A percentile compares a stretch with the other conserved stretches of the same genome.
These are phyloP conservation scores for Zootoca vivipara DNA, from an alignment of 2,113 vertebrate species.

Conservation along the genomic window DNA sequence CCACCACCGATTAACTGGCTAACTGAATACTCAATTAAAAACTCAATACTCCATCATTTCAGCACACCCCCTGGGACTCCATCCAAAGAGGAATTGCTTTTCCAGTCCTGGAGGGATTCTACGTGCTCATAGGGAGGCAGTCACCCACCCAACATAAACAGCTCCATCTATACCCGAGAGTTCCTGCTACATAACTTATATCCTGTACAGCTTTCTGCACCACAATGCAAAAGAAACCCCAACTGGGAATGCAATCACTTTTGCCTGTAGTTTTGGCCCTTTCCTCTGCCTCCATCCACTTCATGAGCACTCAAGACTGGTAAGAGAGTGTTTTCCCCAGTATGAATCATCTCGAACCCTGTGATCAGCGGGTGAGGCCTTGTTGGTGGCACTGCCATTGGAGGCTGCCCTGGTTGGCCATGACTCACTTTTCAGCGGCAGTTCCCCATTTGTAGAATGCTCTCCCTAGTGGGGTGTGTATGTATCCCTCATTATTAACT, in stretches of 20 bases:
- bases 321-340: no score
- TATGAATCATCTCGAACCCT: no score
- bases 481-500: no score
- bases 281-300: background rate
- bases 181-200: background rate
- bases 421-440: no score
- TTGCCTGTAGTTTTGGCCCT: background rate
- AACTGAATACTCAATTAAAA: conserved; percentile 24
- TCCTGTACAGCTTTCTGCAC: no score
- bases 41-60: conserved; percentile 9
- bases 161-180: background rate
- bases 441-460: no score
- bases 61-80: background rate
- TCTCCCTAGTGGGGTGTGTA: no score
- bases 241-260: background rate
- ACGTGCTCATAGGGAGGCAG: background rate
- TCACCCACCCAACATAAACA: background rate
- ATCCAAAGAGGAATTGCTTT: background rate
- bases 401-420: no score
- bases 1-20: conserved; percentile 13
- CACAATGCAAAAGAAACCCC: background rate
- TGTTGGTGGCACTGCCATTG: no score
- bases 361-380: no score
- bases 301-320: background rate
- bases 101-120: background rate